Conservation (phyloP, 2,797 vertebrate genomes). For the Falco concolor region DNA sequence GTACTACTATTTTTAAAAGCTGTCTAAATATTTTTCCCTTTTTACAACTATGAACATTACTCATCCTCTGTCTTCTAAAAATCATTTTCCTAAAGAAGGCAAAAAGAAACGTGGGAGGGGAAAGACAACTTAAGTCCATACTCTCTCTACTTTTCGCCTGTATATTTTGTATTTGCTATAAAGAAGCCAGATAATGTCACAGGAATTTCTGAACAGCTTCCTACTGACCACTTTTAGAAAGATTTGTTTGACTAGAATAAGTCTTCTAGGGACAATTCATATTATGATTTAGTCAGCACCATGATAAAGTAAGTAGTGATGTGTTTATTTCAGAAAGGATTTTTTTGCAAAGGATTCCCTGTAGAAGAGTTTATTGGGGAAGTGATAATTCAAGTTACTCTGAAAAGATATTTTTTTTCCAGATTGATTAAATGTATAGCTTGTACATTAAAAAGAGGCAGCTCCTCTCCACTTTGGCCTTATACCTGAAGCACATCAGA, state of each 20-base stretch:
- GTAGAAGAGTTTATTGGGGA: neutral
- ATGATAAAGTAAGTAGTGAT: neutral
- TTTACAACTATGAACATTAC: constrained; percentile 11
- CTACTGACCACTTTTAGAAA: neutral
- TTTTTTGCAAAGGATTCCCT: neutral
- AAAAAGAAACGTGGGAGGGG: neutral
- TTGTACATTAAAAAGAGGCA: neutral
- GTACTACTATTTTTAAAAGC: constrained; percentile 30
- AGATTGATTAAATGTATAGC: neutral
- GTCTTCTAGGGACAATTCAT: neutral
- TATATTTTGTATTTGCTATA: neutral
- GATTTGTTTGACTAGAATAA: neutral
- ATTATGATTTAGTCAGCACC: neutral
- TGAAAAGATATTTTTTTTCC: neutral
- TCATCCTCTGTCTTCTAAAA: neutral
- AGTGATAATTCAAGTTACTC: neutral
- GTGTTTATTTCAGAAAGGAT: neutral
- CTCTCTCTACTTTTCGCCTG: neutral
- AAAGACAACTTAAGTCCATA: neutral
- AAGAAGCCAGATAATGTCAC: neutral
- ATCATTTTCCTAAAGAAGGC: neutral
- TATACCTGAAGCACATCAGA: neutral
- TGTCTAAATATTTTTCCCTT: constrained; percentile 39
- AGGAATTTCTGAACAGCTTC: neutral
- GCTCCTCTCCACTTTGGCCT: neutral